Conservation (phyloP, 2,888 invertebrate species). For the Diogma glabrata region DNA sequence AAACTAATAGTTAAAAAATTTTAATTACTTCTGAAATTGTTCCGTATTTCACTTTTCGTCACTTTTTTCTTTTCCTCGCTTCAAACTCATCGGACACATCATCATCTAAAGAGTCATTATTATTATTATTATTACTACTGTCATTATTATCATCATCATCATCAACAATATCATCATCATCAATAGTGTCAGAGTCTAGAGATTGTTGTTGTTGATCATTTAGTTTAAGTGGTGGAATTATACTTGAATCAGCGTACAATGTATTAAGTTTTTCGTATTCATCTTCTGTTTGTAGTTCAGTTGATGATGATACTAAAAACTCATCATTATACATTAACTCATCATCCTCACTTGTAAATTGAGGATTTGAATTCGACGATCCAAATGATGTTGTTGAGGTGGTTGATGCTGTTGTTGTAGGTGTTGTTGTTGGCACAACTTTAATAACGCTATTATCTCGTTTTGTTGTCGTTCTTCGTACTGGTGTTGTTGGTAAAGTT, state of each 20-base stretch:
- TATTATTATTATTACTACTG: slow-evolving; percentile 1
- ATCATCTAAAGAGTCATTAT: slow-evolving; percentile 1
- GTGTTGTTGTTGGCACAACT: not conserved
- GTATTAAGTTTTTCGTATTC: slow-evolving; percentile 16
- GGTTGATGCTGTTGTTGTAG: slow-evolving; percentile 1
- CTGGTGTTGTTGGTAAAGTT: not conserved
- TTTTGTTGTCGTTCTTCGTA: not conserved
- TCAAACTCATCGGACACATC: slow-evolving; percentile 8
- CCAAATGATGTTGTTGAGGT: no score
- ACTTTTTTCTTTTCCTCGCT: slow-evolving; percentile 1
- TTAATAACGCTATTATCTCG: slow-evolving; percentile 3
- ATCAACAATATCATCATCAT: slow-evolving; percentile 9
- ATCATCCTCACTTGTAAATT: not conserved
- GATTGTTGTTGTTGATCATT: no score
- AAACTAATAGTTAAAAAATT: no score
- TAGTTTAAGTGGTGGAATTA: no score
- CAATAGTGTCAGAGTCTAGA: not conserved
- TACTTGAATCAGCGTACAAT: not conserved
- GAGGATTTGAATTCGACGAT: not conserved
- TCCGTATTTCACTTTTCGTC: no score
- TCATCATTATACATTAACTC: slow-evolving; percentile 5
- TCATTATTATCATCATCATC: not conserved
- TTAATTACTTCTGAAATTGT: no score
- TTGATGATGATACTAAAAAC: slow-evolving; percentile 18
- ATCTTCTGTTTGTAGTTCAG: slow-evolving; percentile 16